phyloP scores from a whole-genome alignment of 2,888 invertebrate genomes.

The Chrysotoxum bicinctum region DNA sequence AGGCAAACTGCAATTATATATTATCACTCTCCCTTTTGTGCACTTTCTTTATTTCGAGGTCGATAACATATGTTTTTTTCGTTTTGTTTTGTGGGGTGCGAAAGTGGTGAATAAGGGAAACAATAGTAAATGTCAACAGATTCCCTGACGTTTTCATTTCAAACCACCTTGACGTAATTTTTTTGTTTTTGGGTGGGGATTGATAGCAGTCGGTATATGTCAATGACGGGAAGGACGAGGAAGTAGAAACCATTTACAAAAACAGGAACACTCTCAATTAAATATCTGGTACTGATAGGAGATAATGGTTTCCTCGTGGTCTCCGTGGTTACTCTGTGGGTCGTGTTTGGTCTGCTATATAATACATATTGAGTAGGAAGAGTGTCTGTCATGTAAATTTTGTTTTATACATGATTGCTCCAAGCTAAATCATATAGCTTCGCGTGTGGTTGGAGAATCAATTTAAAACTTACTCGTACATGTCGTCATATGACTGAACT shows the following conservation, averaged over 20 bases:
- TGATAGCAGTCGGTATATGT: neutral
- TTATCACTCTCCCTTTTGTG: constrained; percentile 6
- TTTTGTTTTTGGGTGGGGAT: neutral
- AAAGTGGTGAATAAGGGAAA: constrained; percentile 43
- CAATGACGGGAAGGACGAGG: neutral
- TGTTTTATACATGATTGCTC: neutral
- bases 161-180: constrained; percentile 32
- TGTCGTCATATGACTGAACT: constrained; percentile 4
- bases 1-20: constrained; percentile 18
- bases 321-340: neutral
- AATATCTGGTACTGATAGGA: neutral
- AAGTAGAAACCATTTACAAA: constrained; percentile 5
- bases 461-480: constrained; percentile 5
- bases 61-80: constrained; percentile 59
- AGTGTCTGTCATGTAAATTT: constrained; percentile 1
- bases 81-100: constrained; percentile 17
- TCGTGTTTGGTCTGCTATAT: neutral
- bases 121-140: constrained; percentile 54
- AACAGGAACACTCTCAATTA: neutral
- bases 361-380: constrained; percentile 22
- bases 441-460: constrained; percentile 48
- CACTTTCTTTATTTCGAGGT: constrained; percentile 52
- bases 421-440: constrained; percentile 21
- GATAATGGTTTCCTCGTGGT: neutral
- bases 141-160: constrained; percentile 32